Evolutionary conservation across 2,888 invertebrate genomes (phyloP).

Genomic region (Xiphydria camelus): DNA sequence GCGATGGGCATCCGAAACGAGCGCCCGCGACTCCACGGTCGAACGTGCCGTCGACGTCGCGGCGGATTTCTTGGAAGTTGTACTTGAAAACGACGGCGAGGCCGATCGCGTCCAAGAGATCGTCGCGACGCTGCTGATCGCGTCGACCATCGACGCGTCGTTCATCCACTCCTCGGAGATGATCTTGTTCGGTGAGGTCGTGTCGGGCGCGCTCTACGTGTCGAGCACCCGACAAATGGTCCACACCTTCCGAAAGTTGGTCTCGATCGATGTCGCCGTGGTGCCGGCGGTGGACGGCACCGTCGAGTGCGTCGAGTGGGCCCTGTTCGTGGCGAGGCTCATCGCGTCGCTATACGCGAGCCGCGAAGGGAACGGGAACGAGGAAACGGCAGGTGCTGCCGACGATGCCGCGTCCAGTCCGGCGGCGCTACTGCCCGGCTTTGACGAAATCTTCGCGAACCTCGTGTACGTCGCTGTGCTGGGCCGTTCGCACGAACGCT

Average conservation of each 20-base stretch:
- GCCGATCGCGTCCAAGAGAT: constrained; percentile 22
- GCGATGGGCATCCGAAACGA: constrained; percentile 43
- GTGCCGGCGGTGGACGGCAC: constrained; percentile 34
- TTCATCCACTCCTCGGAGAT: constrained; percentile 39
- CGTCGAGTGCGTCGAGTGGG: constrained; percentile 48
- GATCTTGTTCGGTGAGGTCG: constrained; percentile 46
- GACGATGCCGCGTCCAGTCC: not conserved
- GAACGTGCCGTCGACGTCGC: constrained; percentile 37
- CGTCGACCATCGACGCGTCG: constrained; percentile 40
- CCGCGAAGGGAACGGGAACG: too few relatives aligned
- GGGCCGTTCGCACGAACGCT: constrained; percentile 47
- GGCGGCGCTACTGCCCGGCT: too few relatives aligned
- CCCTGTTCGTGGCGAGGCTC: constrained; percentile 42
- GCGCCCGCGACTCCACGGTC: too few relatives aligned
- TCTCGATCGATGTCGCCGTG: constrained; percentile 31
- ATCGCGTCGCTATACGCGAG: too few relatives aligned
- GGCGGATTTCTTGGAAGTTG: constrained; percentile 38
- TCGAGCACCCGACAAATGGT: constrained; percentile 31
- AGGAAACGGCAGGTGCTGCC: not conserved
- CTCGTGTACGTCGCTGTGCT: constrained; percentile 52
- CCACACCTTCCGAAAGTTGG: constrained; percentile 27
- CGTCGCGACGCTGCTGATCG: constrained; percentile 35
- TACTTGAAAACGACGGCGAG: constrained; percentile 25
- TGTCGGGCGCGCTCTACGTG: constrained; percentile 46
- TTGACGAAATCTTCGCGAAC: constrained; percentile 45